These are phyloP conservation scores for Drosophila maculinotata DNA, from an alignment of 2,888 invertebrate genomes.

Conservation along the genomic window DNA sequence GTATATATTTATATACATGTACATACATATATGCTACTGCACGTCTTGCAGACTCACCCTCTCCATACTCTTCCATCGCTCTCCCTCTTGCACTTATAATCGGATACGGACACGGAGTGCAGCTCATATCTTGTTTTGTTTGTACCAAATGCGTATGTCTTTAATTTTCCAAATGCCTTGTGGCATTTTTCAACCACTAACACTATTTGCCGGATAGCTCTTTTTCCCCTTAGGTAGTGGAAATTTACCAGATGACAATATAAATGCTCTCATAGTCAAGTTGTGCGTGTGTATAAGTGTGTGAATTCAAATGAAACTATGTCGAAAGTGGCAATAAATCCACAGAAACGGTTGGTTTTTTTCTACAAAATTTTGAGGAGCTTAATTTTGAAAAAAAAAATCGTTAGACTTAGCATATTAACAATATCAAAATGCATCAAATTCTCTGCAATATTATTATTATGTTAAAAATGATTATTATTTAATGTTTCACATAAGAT, in stretches of 20 bases:
- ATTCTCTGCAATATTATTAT: no score
- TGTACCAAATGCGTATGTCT: slow-evolving; percentile 21
- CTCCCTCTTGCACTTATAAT: neutral
- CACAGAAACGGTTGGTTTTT: neutral
- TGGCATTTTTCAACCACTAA: slow-evolving; percentile 50
- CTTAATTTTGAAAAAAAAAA: no score
- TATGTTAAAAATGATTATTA: no score
- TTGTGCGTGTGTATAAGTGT: slow-evolving; percentile 7
- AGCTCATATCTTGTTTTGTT: slow-evolving; percentile 27
- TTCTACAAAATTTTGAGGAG: neutral
- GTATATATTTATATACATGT: slow-evolving; percentile 13
- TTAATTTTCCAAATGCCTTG: slow-evolving; percentile 35
- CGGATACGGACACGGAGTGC: neutral
- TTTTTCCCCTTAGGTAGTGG: slow-evolving; percentile 41
- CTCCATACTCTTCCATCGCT: neutral
- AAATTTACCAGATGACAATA: slow-evolving; percentile 49
- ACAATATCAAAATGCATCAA: no score
- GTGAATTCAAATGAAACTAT: neutral
- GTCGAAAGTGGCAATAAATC: slow-evolving; percentile 1
- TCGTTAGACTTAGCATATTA: no score
- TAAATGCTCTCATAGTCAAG: slow-evolving; percentile 7
- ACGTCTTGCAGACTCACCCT: slow-evolving; percentile 26
- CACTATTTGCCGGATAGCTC: slow-evolving; percentile 12
- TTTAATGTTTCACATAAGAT: no score
- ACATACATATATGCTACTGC: slow-evolving; percentile 1